A percentile compares a stretch with the other conserved stretches of the same genome.
Conservation (phyloP, 1,140 invertebrate species). For the Streblospio benedicti region DNA sequence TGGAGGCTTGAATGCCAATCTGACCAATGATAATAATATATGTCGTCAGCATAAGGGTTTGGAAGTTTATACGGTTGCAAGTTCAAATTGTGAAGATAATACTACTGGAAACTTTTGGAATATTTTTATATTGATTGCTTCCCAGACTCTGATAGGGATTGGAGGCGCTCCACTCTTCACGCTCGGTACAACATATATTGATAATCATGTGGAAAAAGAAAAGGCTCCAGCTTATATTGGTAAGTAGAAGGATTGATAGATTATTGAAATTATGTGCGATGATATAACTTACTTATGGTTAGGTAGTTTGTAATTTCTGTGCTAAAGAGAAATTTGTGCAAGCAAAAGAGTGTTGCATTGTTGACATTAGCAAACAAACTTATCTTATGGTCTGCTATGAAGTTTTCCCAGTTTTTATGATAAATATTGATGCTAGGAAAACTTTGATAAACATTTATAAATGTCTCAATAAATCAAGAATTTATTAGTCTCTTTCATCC, state of each 20-base stretch:
- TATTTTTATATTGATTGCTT: constrained; percentile 50
- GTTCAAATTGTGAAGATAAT: too few species aligned
- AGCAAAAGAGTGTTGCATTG: too few species aligned
- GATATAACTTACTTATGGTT: not conserved
- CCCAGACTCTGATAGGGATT: constrained; percentile 51
- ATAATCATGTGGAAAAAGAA: constrained; percentile 52
- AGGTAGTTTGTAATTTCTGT: too few species aligned
- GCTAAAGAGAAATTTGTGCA: too few species aligned
- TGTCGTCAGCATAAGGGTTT: constrained; percentile 25
- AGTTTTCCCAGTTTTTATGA: too few species aligned
- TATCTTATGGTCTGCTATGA: too few species aligned
- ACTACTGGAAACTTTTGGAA: constrained; percentile 35
- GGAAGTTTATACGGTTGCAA: too few species aligned
- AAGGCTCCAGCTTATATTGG: constrained; percentile 52
- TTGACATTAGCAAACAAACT: too few species aligned
- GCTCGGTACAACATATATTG: constrained; percentile 53
- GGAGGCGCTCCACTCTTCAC: constrained; percentile 53
- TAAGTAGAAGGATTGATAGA: constrained; percentile 24
- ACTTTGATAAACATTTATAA: too few species aligned
- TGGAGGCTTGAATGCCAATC: constrained; percentile 44
- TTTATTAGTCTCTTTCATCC: too few species aligned
- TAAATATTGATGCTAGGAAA: too few species aligned
- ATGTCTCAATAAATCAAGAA: too few species aligned
- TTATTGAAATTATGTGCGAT: not conserved
- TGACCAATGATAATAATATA: constrained; percentile 33